Base-by-base conservation (phyloP, 2,888 invertebrate genomes). In the Mechanitis mazaeus region DNA sequence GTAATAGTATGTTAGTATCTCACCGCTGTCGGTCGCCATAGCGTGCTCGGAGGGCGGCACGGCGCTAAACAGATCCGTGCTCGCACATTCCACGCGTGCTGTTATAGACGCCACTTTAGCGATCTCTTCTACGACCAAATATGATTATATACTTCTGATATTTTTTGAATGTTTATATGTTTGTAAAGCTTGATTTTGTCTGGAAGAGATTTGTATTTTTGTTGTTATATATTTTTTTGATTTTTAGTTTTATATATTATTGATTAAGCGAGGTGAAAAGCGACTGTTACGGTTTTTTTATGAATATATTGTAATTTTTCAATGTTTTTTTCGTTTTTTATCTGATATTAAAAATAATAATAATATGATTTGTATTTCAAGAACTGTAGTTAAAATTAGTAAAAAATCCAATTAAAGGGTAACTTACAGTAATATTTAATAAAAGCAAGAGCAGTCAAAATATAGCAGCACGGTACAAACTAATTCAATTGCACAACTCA, bases 11-110 rank as follows among this genome's bases (percentile, higher is more conserved):
- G 31, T 61, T 45, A 47, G 60, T 65, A 83, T 20, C 87, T 85
- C 70, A 91, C 91, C 88, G 71, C 90, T 84, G 64, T 91, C 90
- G 83, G 89, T 87, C 79, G 90, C 89, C 91, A 91, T 91, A 84
- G 87, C 85, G 78, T 82, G 88, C 72, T 87, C 87, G 65, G 88
- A 86, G 80, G 91, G 90, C 85, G 90, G 88, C 90, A 89, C 87
- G 81, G 78, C 79, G 75, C 85, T 85, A 82, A 74, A 83, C 80
- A 83, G 71, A 72, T 87, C 87, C 83, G 84, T 85, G 84, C 88
- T 85, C 75, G 87, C 87, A 87, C 89, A 88, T 87, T 84, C 88
- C 84, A 86, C 74, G 75, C 86, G 83, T 75, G 84, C 81, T 75
- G 84, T 80, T 74, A 84, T 71, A 75, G 83, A 80, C 77, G 87